Conservation (phyloP, 2,888 invertebrate genomes). For the Parnassius apollo region DNA sequence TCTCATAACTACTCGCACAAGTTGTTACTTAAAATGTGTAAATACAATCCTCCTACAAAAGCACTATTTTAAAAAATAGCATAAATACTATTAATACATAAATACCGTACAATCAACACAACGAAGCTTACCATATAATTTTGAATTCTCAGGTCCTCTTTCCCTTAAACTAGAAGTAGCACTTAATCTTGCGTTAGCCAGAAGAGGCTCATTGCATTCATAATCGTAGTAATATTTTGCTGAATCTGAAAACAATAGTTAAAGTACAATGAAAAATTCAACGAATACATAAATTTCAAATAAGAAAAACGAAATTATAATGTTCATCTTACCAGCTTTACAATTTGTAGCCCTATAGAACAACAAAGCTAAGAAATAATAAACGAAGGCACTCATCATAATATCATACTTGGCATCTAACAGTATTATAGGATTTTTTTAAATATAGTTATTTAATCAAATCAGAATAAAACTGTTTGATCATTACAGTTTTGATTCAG, state of each 20-base stretch:
- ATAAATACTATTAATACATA: not conserved
- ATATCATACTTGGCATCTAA: conserved; percentile 62
- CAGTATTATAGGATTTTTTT: conserved; percentile 42
- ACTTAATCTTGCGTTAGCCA: conserved; percentile 86
- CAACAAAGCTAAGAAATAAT: conserved; percentile 71
- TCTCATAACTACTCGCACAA: not conserved
- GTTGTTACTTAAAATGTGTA: not conserved
- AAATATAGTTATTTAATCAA: conserved; percentile 40
- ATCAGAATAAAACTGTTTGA: conserved; percentile 59
- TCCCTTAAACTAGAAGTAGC: conserved; percentile 91
- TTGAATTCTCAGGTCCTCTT: conserved; percentile 92
- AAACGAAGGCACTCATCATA: conserved; percentile 70
- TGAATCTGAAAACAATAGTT: conserved; percentile 52
- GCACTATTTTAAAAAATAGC: not conserved
- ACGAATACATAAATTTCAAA: not conserved
- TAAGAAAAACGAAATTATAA: too few species aligned
- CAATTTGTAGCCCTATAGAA: conserved; percentile 59
- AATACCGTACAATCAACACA: too few species aligned
- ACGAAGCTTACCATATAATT: conserved; percentile 87
- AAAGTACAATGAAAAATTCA: conserved; percentile 1
- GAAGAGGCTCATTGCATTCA: conserved; percentile 90
- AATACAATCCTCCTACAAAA: not conserved
- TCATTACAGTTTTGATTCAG: conserved; percentile 65
- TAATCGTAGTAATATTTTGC: conserved; percentile 72
- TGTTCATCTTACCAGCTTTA: conserved; percentile 60